phyloP scores from a whole-genome alignment of 1,140 invertebrate genomes.

The Drosophila repletoides region DNA sequence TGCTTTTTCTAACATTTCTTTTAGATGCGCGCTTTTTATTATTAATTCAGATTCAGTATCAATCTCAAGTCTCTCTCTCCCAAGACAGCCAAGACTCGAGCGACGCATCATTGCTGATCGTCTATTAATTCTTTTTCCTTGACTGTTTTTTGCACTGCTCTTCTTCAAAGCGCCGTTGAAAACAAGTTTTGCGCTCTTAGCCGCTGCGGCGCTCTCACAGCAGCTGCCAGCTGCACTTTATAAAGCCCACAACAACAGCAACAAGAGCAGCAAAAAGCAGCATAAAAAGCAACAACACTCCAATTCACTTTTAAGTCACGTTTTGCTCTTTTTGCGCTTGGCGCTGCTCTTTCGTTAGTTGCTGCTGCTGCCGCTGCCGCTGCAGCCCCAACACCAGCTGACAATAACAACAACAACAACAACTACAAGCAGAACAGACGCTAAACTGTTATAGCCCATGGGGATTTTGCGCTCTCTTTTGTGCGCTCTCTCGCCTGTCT shows the following conservation, averaged over 20 bases:
- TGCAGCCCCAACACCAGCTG: constrained; percentile 54
- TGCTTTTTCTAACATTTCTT: constrained; percentile 72
- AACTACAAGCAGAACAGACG: constrained; percentile 25
- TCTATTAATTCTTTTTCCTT: constrained; percentile 73
- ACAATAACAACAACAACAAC: constrained; percentile 54
- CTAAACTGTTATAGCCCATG: constrained; percentile 75
- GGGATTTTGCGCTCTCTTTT: constrained; percentile 45
- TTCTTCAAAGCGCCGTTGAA: constrained; percentile 78
- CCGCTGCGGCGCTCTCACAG: constrained; percentile 17
- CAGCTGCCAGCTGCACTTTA: constrained; percentile 75
- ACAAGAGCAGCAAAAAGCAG: constrained; percentile 19
- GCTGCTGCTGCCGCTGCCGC: constrained; percentile 11
- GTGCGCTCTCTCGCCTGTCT: constrained; percentile 8
- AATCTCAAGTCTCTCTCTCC: background rate
- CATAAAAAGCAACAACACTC: constrained; percentile 37
- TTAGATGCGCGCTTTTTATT: constrained; percentile 38
- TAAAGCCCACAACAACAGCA: constrained; percentile 44
- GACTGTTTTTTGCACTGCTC: constrained; percentile 53
- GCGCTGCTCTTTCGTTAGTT: constrained; percentile 33
- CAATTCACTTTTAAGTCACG: constrained; percentile 81
- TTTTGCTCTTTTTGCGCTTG: constrained; percentile 73
- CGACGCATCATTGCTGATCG: constrained; percentile 64
- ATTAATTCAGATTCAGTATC: constrained; percentile 56
- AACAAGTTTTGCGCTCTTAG: constrained; percentile 58
- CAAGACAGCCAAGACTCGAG: too few relatives aligned